Conservation (phyloP, 2,888 invertebrate species). For the Drosophila lacicola region DNA sequence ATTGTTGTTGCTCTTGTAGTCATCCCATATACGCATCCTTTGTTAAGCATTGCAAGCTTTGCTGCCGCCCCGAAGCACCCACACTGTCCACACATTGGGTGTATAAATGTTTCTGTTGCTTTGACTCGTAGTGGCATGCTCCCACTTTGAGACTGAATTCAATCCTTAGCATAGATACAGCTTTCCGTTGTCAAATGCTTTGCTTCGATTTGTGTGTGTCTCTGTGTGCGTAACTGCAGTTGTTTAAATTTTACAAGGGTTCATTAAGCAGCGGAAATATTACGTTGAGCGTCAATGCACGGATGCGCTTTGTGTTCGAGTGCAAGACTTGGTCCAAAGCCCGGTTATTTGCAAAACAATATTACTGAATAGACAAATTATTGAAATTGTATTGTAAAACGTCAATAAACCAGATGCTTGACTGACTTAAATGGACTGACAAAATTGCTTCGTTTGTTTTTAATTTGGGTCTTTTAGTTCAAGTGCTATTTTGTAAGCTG, state of each 20-base stretch:
- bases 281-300: conserved; percentile 31
- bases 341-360: conserved; percentile 1
- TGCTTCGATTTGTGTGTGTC: neutral
- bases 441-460: too few relatives aligned
- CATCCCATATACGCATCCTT: conserved; percentile 7
- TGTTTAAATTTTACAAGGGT: conserved; percentile 40
- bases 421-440: too few relatives aligned
- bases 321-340: neutral
- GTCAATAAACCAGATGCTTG: too few relatives aligned
- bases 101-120: too few relatives aligned
- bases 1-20: conserved; percentile 14
- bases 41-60: conserved; percentile 32
- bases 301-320: conserved; percentile 19
- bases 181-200: neutral
- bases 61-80: neutral
- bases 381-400: conserved; percentile 2
- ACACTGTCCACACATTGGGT: neutral
- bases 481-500: too few relatives aligned
- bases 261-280: conserved; percentile 52
- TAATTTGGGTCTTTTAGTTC: too few relatives aligned
- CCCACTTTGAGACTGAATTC: neutral
- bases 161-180: neutral
- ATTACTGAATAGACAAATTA: conserved; percentile 13
- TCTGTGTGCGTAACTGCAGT: conserved; percentile 18
- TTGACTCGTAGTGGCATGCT: neutral